Conservation (phyloP, 2,888 invertebrate species). For the Hydroisotoma schaefferi region DNA sequence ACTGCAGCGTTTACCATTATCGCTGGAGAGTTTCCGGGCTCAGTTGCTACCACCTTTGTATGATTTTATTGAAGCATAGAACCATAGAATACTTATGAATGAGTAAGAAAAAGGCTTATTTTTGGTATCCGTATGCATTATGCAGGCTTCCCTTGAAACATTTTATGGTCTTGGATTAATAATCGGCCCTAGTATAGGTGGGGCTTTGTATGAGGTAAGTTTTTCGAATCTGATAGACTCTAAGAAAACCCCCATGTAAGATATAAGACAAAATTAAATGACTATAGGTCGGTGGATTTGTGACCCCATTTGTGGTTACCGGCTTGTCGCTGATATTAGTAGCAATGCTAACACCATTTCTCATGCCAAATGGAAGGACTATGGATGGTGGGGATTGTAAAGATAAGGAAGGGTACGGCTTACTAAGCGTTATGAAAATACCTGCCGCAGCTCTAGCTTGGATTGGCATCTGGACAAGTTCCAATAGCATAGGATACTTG, state of each 20-base stretch:
- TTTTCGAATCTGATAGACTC: not conserved
- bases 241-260: not conserved
- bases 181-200: conserved; percentile 63
- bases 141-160: conserved; percentile 51
- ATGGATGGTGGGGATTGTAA: conserved; percentile 27
- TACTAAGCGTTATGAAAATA: conserved; percentile 58
- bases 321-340: conserved; percentile 51
- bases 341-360: conserved; percentile 50
- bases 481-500: conserved; percentile 55
- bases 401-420: conserved; percentile 25
- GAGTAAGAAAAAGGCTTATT: too few species aligned
- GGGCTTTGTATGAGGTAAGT: conserved; percentile 68
- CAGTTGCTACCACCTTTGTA: conserved; percentile 79
- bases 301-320: conserved; percentile 52
- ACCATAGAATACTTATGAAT: not conserved
- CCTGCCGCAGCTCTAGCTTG: conserved; percentile 53
- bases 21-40: conserved; percentile 81
- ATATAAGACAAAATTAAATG: not conserved
- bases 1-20: conserved; percentile 83
- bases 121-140: conserved; percentile 1
- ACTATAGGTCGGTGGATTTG: conserved; percentile 58
- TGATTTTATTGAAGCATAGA: conserved; percentile 54
- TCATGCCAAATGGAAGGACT: conserved; percentile 57
- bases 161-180: conserved; percentile 57
- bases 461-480: conserved; percentile 51